These are phyloP conservation scores for Atherinomorus stipes DNA, from an alignment of 2,113 vertebrate genomes.

Conservation along the genomic window DNA sequence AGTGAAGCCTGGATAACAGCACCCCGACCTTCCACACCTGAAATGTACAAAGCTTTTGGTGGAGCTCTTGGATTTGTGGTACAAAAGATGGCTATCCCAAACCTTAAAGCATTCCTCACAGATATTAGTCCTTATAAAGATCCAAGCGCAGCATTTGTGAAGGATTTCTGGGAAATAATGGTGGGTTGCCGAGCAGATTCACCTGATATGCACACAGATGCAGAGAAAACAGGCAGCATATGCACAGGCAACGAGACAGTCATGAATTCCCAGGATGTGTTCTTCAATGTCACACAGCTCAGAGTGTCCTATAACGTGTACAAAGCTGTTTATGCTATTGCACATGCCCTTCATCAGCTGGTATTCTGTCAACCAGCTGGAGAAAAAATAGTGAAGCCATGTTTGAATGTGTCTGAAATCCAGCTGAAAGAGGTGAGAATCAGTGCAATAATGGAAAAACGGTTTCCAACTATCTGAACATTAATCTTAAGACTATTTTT, in stretches of 20 bases:
- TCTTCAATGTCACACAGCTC: slow-evolving; percentile 81
- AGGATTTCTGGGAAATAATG: slow-evolving; percentile 78
- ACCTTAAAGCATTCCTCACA: slow-evolving; percentile 71
- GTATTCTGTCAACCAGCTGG: slow-evolving; percentile 72
- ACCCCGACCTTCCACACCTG: slow-evolving; percentile 70
- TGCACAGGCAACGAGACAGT: slow-evolving; percentile 78
- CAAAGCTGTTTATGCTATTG: slow-evolving; percentile 82
- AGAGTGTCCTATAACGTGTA: slow-evolving; percentile 83
- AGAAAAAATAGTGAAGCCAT: slow-evolving; percentile 35
- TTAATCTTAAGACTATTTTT: background rate
- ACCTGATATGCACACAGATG: background rate
- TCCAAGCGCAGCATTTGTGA: slow-evolving; percentile 65
- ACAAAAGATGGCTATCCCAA: slow-evolving; percentile 79
- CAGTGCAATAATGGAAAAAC: background rate
- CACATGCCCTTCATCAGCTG: slow-evolving; percentile 78
- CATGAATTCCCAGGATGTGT: slow-evolving; percentile 64
- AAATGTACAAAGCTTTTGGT: slow-evolving; percentile 77
- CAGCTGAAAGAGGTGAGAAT: slow-evolving; percentile 70
- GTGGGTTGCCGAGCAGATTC: slow-evolving; percentile 66
- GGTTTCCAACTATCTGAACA: background rate
- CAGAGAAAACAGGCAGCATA: background rate
- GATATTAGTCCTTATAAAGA: slow-evolving; percentile 67
- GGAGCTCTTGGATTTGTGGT: slow-evolving; percentile 81
- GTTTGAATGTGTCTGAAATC: slow-evolving; percentile 75
- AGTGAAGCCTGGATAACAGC: slow-evolving; percentile 84